phyloP scores from a whole-genome alignment of 1,140 invertebrate species.

The Macrobrachium nipponense region DNA sequence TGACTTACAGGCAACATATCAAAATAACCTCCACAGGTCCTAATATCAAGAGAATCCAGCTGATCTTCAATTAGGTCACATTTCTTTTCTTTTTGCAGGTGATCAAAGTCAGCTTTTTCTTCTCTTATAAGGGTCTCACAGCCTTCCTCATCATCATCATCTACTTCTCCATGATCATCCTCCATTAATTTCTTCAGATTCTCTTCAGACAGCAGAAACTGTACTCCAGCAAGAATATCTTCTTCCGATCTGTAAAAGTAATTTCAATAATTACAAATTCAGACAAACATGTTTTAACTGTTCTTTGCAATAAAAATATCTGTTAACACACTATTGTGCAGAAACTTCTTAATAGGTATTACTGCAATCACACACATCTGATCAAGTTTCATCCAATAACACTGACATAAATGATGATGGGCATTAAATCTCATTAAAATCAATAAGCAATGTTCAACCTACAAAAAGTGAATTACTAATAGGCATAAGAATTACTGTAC shows the following conservation, averaged over 20 bases:
- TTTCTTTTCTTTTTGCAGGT: neutral
- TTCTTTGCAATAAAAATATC: neutral
- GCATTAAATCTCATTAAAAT: too few relatives aligned
- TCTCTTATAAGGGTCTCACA: constrained; percentile 3
- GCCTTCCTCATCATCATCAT: neutral
- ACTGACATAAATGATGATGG: too few relatives aligned
- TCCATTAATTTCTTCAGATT: constrained; percentile 32
- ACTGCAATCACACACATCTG: too few relatives aligned
- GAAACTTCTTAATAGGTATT: too few relatives aligned
- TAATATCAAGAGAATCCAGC: neutral
- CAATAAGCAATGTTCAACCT: too few relatives aligned
- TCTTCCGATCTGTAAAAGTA: constrained; percentile 34
- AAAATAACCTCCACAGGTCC: constrained; percentile 54
- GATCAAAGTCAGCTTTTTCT: constrained; percentile 32
- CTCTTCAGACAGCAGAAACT: constrained; percentile 61
- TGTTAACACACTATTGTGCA: too few relatives aligned
- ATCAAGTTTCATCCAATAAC: too few relatives aligned
- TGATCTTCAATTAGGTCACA: neutral
- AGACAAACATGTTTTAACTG: neutral
- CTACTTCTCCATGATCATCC: constrained; percentile 12
- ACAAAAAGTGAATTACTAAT: too few relatives aligned
- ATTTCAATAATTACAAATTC: constrained; percentile 1
- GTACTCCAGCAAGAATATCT: constrained; percentile 43
- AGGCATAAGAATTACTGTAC: too few relatives aligned
- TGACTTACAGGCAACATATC: constrained; percentile 27